Conservation (phyloP, 2,113 vertebrate species). For the Alethe diademata region DNA sequence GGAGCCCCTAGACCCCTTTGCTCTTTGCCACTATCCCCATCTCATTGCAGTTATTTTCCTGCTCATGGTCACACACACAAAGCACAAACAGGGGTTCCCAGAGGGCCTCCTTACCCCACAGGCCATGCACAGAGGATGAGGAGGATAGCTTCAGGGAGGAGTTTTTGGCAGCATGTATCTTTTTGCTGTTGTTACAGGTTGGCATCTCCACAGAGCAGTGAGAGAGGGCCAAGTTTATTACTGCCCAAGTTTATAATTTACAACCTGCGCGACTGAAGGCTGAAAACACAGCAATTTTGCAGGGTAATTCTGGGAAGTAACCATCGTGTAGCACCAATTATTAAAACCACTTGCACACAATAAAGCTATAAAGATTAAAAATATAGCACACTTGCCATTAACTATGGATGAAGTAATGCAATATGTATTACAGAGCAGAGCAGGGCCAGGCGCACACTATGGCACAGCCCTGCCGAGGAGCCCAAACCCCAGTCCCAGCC, state of each 20-base stretch:
- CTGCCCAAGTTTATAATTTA: conserved; percentile 74
- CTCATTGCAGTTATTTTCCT: background rate
- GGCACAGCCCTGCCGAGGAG: conserved; percentile 49
- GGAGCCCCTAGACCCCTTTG: background rate
- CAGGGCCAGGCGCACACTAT: conserved; percentile 46
- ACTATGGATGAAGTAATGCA: conserved; percentile 79
- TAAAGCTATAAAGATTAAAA: conserved; percentile 83
- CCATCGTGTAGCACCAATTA: conserved; percentile 78
- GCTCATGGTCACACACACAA: background rate
- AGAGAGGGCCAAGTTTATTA: conserved; percentile 66
- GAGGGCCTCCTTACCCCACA: background rate
- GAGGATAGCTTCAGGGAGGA: conserved; percentile 26
- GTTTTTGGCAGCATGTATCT: conserved; percentile 2
- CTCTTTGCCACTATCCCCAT: background rate
- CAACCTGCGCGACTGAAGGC: conserved; percentile 49
- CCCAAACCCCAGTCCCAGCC: conserved; percentile 60
- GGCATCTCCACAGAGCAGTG: conserved; percentile 52
- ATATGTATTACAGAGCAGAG: conserved; percentile 71
- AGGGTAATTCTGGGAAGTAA: conserved; percentile 71
- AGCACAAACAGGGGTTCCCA: background rate
- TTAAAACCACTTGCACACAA: conserved; percentile 77
- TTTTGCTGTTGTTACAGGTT: conserved; percentile 41
- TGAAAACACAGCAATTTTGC: conserved; percentile 79
- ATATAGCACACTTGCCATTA: conserved; percentile 79
- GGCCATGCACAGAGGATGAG: background rate